Percentiles rank a stretch among this genome's conserved stretches.
phyloP scores from a whole-genome alignment of 1,140 invertebrate genomes.

The Vanessa atalanta region DNA sequence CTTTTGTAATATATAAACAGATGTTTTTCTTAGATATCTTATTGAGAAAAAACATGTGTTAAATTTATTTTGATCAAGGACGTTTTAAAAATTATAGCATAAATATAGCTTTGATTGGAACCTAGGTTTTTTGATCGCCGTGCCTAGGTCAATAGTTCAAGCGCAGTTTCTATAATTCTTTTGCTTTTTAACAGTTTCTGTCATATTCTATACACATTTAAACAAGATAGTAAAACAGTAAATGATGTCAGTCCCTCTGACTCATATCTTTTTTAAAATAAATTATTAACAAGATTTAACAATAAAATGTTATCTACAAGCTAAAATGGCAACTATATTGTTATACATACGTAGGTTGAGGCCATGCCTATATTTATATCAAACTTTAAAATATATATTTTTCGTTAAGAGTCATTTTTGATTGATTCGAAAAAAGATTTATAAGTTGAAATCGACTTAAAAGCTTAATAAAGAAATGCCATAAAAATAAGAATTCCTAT shows the following conservation, averaged over 20 bases:
- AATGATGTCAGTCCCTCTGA: slow-evolving; percentile 74
- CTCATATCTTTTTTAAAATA: slow-evolving; percentile 67
- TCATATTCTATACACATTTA: slow-evolving; percentile 49
- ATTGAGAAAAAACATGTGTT: no score
- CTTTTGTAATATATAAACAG: no score
- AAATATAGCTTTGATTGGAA: slow-evolving; percentile 20
- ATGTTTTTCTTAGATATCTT: no score
- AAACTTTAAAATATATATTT: neutral
- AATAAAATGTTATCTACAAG: slow-evolving; percentile 54
- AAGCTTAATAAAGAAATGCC: no score
- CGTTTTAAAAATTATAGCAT: neutral
- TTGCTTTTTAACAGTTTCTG: slow-evolving; percentile 67
- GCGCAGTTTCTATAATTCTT: slow-evolving; percentile 71
- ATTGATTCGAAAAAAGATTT: no score
- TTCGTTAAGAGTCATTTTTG: no score
- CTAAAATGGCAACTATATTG: slow-evolving; percentile 37
- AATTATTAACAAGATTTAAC: slow-evolving; percentile 58
- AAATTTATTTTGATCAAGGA: neutral
- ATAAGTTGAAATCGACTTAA: no score
- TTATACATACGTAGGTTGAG: slow-evolving; percentile 31
- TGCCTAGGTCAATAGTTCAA: slow-evolving; percentile 76
- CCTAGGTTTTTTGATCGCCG: slow-evolving; percentile 41
- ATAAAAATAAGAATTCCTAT: no score
- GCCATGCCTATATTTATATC: slow-evolving; percentile 5
- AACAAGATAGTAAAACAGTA: slow-evolving; percentile 63